Base-by-base conservation (phyloP, 2,797 vertebrate species). In the Chrosomus eos region DNA sequence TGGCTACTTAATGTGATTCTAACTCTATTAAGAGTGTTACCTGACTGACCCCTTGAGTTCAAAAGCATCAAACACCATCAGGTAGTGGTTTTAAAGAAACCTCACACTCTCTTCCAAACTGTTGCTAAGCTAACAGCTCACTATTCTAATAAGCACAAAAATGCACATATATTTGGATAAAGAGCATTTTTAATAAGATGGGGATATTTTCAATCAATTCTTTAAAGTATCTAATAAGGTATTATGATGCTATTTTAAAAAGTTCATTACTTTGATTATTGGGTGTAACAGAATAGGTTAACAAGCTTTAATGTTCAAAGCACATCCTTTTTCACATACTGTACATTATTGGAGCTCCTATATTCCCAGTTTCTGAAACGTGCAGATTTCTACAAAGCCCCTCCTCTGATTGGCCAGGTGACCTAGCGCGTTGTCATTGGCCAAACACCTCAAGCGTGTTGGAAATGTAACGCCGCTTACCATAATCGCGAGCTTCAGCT, bases 11-110 rank as follows among this genome's bases (percentile, higher is more conserved):
- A 14, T 31, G 60, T 66, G 58, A 66, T 33, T 75, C 26, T 5
- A 73, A 70, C 73, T 77, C 64, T 45, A 68, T 68, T 19, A 78
- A 45, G 18, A 70, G 28, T 36, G 48, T 38, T 84, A 84, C 77
- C 58, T 58, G 9, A 67, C 38, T 68, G 51, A 78, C 26, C 74
- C n/a, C 45, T 45, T 77, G 62, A 78, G 72, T 64, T 74, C 28
- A 82, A 19, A 73, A 72, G 19, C 21, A 23, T 14, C 55, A 66
- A 74, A 51, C 55, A 64, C 21, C 7, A 21, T 81, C 60, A 48
- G 18, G 26, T 23, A 21, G 40, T 5, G 18, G 19, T 79, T 78
- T 18, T 19, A 62, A 23, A 11, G 76, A 66, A 66, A 48, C 8
- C 26, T 79, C 26, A 14, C 11, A 21, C 18, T 66, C 26, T 14